These are phyloP conservation scores for Boloria euphrosyne DNA, from an alignment of 2,888 invertebrate genomes.

Conservation along the genomic window DNA sequence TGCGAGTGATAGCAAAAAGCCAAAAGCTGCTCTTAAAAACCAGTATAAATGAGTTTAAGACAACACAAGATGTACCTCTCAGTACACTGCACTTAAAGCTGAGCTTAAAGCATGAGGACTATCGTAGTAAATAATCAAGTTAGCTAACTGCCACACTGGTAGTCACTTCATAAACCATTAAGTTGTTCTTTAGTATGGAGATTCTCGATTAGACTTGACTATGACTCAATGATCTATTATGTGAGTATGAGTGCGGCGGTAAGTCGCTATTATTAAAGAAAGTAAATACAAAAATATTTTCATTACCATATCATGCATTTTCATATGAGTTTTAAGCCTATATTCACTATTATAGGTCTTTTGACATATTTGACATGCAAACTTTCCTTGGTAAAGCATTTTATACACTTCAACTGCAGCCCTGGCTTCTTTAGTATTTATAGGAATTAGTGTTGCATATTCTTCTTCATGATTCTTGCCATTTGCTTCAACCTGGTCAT, in stretches of 20 bases:
- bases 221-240: too few relatives aligned
- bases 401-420: slow-evolving; percentile 66
- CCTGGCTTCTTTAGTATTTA: slow-evolving; percentile 63
- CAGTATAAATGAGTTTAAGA: too few relatives aligned
- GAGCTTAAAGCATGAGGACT: too few relatives aligned
- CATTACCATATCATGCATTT: slow-evolving; percentile 72
- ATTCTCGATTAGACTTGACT: too few relatives aligned
- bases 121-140: background rate
- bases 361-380: slow-evolving; percentile 59
- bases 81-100: too few relatives aligned
- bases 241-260: too few relatives aligned
- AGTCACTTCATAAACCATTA: too few relatives aligned
- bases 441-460: slow-evolving; percentile 65
- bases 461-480: slow-evolving; percentile 63
- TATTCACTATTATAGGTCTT: slow-evolving; percentile 57
- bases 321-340: slow-evolving; percentile 56
- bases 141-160: too few relatives aligned
- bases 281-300: background rate
- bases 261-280: background rate
- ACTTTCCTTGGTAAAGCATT: slow-evolving; percentile 57
- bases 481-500: slow-evolving; percentile 33
- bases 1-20: too few relatives aligned
- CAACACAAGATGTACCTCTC: too few relatives aligned
- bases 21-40: too few relatives aligned
- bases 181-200: too few relatives aligned